Evolutionary conservation across 2,888 invertebrate genomes (phyloP).

Genomic region (Thereva unica): DNA sequence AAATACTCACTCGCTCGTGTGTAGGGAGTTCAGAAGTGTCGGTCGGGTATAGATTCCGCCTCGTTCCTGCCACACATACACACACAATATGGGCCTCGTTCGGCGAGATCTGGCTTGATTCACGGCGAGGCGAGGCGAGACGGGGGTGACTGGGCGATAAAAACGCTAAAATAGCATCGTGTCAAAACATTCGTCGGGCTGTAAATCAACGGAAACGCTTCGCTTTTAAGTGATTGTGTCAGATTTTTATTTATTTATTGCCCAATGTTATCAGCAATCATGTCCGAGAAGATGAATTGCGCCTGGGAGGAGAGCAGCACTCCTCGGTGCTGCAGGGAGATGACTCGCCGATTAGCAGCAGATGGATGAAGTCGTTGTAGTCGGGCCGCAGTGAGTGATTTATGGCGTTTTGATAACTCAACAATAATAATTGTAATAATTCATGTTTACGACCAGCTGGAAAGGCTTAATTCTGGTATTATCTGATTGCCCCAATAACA

Average conservation of each 20-base stretch:
- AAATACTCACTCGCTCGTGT: not conserved
- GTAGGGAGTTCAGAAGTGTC: slow-evolving; percentile 2
- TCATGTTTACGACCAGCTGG: slow-evolving; percentile 32
- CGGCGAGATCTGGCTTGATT: not conserved
- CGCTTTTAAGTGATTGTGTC: slow-evolving; percentile 37
- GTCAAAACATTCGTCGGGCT: slow-evolving; percentile 30
- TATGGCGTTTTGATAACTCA: slow-evolving; percentile 46
- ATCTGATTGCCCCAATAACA: slow-evolving; percentile 1
- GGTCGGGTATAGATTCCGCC: not conserved
- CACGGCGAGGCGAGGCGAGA: not conserved
- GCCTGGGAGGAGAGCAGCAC: slow-evolving; percentile 3
- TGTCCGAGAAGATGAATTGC: slow-evolving; percentile 31
- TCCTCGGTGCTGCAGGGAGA: not conserved
- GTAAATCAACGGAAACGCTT: slow-evolving; percentile 31
- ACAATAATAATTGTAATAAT: slow-evolving; percentile 42
- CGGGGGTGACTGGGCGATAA: slow-evolving; percentile 10
- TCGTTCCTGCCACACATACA: no score
- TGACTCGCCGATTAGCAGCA: slow-evolving; percentile 33
- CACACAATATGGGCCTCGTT: not conserved
- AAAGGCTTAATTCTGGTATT: slow-evolving; percentile 26
- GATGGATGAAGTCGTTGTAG: slow-evolving; percentile 32
- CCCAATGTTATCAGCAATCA: slow-evolving; percentile 31
- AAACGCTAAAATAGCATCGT: slow-evolving; percentile 32
- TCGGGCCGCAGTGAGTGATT: slow-evolving; percentile 44
- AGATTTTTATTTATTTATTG: slow-evolving; percentile 38